Base-by-base conservation (phyloP, 1,140 invertebrate genomes). In the Cecropterus lyciades region DNA sequence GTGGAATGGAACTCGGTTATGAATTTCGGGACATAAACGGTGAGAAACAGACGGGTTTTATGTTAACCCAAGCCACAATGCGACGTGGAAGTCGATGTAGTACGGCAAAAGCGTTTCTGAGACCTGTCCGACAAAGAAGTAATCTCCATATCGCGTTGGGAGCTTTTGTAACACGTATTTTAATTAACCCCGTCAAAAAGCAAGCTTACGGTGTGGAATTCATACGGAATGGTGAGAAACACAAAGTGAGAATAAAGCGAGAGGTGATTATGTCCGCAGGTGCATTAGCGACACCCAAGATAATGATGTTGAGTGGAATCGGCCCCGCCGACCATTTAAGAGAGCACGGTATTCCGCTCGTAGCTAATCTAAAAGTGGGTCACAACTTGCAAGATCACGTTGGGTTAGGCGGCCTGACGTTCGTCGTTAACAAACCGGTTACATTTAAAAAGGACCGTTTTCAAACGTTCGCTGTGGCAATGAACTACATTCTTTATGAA, bases 271-370 rank as follows among this genome's bases (percentile, higher is more conserved):
- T 97, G 46, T 97, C 96, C 0, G 96, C 96, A 0, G 97, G 97
- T 0, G 94, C 97, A 0, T 94, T 98, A 10, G 95, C 96, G 30
- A 95, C 95, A 1, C 97, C 97, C 0, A 96, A 98, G 65, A 72
- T 99, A n/a, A 93, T 99, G 11, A 97, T 98, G 97, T 77, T 98
- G 0, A 98, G 97, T 14, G 98, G 98, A 0, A 94, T 98, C 15
- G 98, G 98, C 0, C 97, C 97, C 0, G 93, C 90, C 0, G 95
- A 97, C 45, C 96, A 98, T 75, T 89, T 99, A 0, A 78, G 94
- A 63, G 94, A 96, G 57, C 93, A 97, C 43, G 95, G 94, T 1
- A 97, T 98, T 64, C 95, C 95, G 0, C 93, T 97, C 0, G 69
- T 97, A 1, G 94, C 95, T 0, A 94, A 98, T 80, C 81, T 97